Evolutionary conservation across 2,888 invertebrate genomes (phyloP), one percentile per base, ranked within the genome.

Genomic region (Drosophila helvetica): DNA sequence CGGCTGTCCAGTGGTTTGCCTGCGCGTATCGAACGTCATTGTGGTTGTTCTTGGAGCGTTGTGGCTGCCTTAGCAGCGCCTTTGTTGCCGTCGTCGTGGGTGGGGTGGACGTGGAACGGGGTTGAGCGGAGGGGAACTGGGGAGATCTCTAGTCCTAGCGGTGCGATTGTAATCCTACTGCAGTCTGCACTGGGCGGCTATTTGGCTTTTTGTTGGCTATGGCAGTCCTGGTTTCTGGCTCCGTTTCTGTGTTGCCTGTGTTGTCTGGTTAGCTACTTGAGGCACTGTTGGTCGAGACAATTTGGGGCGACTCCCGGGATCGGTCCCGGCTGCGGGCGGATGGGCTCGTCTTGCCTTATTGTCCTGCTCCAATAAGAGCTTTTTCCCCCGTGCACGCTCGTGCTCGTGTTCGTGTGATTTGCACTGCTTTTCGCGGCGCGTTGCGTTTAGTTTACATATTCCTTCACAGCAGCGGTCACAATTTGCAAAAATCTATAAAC

Each of bases 1-100:
- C 77, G 73, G 52, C 57, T 74, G 74, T 57, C 81, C 85, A 68
- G 83, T 77, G 70, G 81, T 78, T 50, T 83, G 83, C 67, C 91
- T 90, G 75, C 91, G 91, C 64, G 91, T 90, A 86, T 92, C 92
- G 85, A 91, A 91, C 81, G 91, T 92, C 92, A 92, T 92, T 78
- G 73, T 84, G 74, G 73, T 71, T n/a, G 70, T 38, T 43, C 48
- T 30, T 46, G 38, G 10, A 47, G 25, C 74, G 74, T 61, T 45
- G 50, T 55, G 69, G 69, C 71, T 75, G 61, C 75, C 70, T 70
- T 72, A 63, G 69, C 75, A 72, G 59, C 78, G 77, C 72, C 81
- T 71, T 75, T 52, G 70, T 67, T 78, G 72, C 58, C 46, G 67
- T 66, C 17, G 66, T 27, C 19, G 33, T 51, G 54, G n/a, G 38